These are phyloP conservation scores for Ophiothrix spiculata DNA, from an alignment of 35 echinoderm and acorn worm species.

Conservation along the genomic window DNA sequence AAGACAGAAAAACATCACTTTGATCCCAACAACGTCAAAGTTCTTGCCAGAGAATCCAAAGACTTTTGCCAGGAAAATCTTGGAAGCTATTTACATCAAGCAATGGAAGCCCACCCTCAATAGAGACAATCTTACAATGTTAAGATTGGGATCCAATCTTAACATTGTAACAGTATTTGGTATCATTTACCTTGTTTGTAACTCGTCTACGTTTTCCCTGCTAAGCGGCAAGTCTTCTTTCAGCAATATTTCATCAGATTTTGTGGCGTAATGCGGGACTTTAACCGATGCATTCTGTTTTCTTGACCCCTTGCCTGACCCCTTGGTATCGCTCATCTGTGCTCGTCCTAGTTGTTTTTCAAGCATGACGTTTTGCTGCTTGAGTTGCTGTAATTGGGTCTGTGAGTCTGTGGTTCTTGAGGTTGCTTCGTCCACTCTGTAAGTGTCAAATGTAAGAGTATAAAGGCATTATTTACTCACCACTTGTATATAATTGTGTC, in stretches of 20 bases:
- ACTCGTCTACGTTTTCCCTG: conserved; percentile 64
- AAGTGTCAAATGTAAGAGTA: background rate
- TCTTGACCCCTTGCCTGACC: conserved; percentile 27
- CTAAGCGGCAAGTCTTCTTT: conserved; percentile 49
- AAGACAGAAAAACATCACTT: too few species aligned
- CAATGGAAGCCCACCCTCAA: too few species aligned
- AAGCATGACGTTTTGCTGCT: conserved; percentile 78
- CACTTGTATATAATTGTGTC: too few species aligned
- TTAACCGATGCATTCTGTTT: background rate
- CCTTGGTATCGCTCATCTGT: conserved; percentile 62
- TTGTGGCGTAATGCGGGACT: background rate
- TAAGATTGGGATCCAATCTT: too few species aligned
- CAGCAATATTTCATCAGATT: conserved; percentile 62
- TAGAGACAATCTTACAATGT: too few species aligned
- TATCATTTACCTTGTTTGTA: conserved; percentile 76
- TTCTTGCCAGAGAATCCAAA: too few species aligned
- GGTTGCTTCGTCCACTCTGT: conserved; percentile 58
- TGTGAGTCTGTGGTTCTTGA: conserved; percentile 59
- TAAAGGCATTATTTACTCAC: too few species aligned
- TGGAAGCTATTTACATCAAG: too few species aligned
- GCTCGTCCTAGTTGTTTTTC: conserved; percentile 85
- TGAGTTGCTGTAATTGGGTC: conserved; percentile 41
- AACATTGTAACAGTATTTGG: too few species aligned
- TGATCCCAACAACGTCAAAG: too few species aligned
- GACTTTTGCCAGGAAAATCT: too few species aligned